A percentile compares a stretch with the other conserved stretches of the same genome.
Evolutionary conservation across 2,797 vertebrate species (phyloP).

Genomic region (Coendou prehensilis): DNA sequence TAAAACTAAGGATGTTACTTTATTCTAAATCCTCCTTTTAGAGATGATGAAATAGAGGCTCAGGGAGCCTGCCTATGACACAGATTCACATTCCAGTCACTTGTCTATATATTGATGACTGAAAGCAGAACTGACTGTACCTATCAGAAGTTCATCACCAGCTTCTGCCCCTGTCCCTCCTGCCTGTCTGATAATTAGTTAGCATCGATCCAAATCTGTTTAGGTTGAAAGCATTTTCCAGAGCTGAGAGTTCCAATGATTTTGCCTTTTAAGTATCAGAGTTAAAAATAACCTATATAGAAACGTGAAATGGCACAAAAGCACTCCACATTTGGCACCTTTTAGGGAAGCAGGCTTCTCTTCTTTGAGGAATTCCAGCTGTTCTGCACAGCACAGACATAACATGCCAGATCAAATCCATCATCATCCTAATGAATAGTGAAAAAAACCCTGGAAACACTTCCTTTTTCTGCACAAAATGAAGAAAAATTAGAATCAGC

Average conservation of each 20-base stretch:
- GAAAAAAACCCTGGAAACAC: background rate
- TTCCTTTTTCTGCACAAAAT: conserved; percentile 56
- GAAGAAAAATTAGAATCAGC: conserved; percentile 63
- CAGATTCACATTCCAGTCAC: background rate
- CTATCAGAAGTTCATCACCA: background rate
- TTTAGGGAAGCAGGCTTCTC: conserved; percentile 29
- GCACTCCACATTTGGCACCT: conserved; percentile 14
- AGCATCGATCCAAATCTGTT: conserved; percentile 69
- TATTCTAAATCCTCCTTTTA: background rate
- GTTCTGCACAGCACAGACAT: rapidly evolving
- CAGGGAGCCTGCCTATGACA: background rate
- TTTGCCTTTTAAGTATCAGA: conserved; percentile 66
- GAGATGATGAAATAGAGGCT: background rate
- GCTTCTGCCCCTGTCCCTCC: background rate
- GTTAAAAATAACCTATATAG: conserved; percentile 69
- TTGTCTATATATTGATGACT: conserved; percentile 17
- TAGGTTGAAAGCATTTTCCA: conserved; percentile 69
- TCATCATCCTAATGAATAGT: conserved; percentile 4
- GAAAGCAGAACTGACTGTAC: background rate
- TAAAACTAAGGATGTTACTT: background rate
- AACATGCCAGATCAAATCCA: background rate
- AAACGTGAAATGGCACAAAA: background rate
- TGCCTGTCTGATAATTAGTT: conserved; percentile 70
- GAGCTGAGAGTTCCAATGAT: conserved; percentile 51
- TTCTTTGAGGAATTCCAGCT: conserved; percentile 30